These are phyloP conservation scores for Temnothorax nylanderi DNA, from an alignment of 1,140 invertebrate genomes.

Conservation along the genomic window DNA sequence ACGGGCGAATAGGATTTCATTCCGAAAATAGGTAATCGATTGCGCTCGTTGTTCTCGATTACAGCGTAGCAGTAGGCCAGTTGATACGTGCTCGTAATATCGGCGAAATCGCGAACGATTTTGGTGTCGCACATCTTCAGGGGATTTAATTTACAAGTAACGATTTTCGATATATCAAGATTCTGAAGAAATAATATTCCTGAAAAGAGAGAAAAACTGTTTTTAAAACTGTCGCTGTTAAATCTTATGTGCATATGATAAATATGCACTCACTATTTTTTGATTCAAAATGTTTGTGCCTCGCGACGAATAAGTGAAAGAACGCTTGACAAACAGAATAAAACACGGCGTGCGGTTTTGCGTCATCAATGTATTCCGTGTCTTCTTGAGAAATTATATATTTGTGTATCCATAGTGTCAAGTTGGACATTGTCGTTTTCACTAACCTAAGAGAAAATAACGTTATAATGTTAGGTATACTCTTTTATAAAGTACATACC, in stretches of 20 bases:
- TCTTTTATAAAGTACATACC: background rate
- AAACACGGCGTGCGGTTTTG: constrained; percentile 93
- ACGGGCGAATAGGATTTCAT: constrained; percentile 78
- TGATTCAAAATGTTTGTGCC: constrained; percentile 92
- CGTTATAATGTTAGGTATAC: background rate
- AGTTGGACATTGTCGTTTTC: constrained; percentile 88
- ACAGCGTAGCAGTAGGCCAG: constrained; percentile 96
- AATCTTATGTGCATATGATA: constrained; percentile 4
- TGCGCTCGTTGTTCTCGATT: constrained; percentile 93
- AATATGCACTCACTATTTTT: constrained; percentile 89
- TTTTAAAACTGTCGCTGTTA: constrained; percentile 44
- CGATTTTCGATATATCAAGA: constrained; percentile 93
- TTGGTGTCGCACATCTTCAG: constrained; percentile 91
- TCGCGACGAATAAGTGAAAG: constrained; percentile 96
- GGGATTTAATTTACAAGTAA: constrained; percentile 94
- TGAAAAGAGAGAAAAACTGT: constrained; percentile 85
- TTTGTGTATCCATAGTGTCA: constrained; percentile 90
- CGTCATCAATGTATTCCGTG: constrained; percentile 83
- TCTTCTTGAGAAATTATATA: constrained; percentile 90
- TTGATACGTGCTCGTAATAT: constrained; percentile 94
- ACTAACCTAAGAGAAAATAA: constrained; percentile 86
- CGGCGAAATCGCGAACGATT: constrained; percentile 94
- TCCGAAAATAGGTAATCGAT: constrained; percentile 87
- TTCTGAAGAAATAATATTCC: constrained; percentile 92
- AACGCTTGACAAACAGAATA: constrained; percentile 95